Conservation (phyloP, 2,113 vertebrate species). For the Peromyscus leucopus region DNA sequence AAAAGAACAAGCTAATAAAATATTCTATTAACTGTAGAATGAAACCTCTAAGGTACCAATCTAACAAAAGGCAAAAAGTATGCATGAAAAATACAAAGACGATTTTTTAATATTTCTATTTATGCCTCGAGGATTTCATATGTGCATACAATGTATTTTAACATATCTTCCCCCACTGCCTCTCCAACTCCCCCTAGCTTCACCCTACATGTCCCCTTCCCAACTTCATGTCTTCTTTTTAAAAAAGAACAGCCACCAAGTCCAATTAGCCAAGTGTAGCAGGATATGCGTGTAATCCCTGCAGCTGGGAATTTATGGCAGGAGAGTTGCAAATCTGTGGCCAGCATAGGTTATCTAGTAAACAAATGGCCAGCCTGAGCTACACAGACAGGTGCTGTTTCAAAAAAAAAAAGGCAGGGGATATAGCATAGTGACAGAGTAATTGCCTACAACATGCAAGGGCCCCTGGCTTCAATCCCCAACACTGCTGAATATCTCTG, state of each 20-base stretch:
- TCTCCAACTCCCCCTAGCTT: neutral
- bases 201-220: neutral
- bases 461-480: neutral
- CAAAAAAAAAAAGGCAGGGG: neutral
- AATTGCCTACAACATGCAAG: neutral
- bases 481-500: neutral
- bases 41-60: neutral
- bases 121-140: neutral
- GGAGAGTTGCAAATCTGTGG: neutral
- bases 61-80: neutral
- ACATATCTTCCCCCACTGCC: neutral
- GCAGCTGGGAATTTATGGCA: neutral
- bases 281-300: no score
- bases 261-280: neutral
- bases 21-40: neutral
- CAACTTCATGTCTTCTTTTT: neutral
- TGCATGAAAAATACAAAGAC: neutral
- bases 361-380: neutral
- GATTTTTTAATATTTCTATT: neutral
- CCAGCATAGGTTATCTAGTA: neutral
- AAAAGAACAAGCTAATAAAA: neutral
- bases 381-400: neutral
- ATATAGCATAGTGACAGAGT: neutral
- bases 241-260: neutral
- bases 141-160: neutral